Evolutionary conservation across 2,797 vertebrate species (phyloP), one percentile per base, ranked within the genome.

Genomic region (Menidia menidia): DNA sequence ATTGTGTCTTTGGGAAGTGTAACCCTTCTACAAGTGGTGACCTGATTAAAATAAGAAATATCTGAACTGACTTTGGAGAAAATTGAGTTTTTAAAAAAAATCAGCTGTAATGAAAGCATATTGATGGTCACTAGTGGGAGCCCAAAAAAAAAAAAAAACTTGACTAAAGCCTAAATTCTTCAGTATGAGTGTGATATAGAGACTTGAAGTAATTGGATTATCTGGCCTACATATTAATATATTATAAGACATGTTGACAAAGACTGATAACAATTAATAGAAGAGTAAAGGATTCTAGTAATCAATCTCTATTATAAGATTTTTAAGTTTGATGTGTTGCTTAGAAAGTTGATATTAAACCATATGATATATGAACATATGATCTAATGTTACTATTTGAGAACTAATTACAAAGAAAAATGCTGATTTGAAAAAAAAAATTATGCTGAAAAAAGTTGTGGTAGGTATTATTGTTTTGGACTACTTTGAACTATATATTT

Each of bases 21-120:
- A 45, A 32, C 25, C 41, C 41, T 8, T 35, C 62, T 73, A 10
- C 61, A 72, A 77, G 59, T 65, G 54, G 31, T 60, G 57, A 63
- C 48, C 50, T 4, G 15, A 30, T 59, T 61, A 54, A 45, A 57
- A 72, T 54, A 19, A 58, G 1, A 58, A 53, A 44, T 67, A 30
- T 71, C 64, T 53, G 52, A 48, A 48, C 31, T 56, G 6, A 16
- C 16, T 39, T 13, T 12, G 13, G 59, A 55, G 25, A 25, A 25
- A 25, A 25, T n/a, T n/a, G n/a, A n/a, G n/a, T n/a, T n/a, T n/a
- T n/a, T 16, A 59, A 60, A 25, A 60, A 25, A 7, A 2, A 0
- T 13, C 16, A 25, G 9, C n/a, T 62, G 15, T 2, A 14, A 32
- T 9, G 35, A 50, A 47, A 12, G 4, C 35, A 14, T 15, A 13